These are phyloP conservation scores for Schrankia costaestrigalis DNA, from an alignment of 2,888 invertebrate species.

Conservation along the genomic window DNA sequence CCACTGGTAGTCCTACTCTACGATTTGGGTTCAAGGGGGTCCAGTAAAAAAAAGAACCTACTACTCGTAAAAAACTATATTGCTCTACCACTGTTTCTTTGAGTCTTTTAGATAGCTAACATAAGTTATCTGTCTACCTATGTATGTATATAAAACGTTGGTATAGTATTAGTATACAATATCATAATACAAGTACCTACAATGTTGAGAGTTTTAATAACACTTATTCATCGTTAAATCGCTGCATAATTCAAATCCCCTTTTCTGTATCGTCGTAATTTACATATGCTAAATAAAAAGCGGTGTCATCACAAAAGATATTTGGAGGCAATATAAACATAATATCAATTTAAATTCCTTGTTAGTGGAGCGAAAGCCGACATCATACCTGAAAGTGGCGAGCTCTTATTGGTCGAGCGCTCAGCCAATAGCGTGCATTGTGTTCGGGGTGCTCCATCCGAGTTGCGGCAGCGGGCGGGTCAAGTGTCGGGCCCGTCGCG, in stretches of 20 bases:
- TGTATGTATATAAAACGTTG: too few relatives aligned
- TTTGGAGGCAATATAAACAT: conserved; percentile 81
- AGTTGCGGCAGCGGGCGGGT: conserved; percentile 44
- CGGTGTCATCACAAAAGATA: conserved; percentile 81
- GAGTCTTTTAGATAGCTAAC: too few relatives aligned
- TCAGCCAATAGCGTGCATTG: conserved; percentile 50
- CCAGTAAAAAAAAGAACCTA: too few relatives aligned
- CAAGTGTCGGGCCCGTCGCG: conserved; percentile 47
- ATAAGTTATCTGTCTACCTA: too few relatives aligned
- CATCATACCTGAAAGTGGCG: conserved; percentile 72
- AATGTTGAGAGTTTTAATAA: conserved; percentile 64
- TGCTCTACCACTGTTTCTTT: too few relatives aligned
- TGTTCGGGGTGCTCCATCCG: conserved; percentile 34
- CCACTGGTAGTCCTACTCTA: too few relatives aligned
- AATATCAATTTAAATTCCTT: conserved; percentile 81
- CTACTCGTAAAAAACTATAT: too few relatives aligned
- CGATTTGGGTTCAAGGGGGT: too few relatives aligned
- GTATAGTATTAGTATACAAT: neutral
- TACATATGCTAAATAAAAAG: conserved; percentile 81
- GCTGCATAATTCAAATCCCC: conserved; percentile 77
- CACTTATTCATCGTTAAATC: conserved; percentile 67
- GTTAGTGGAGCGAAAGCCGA: conserved; percentile 81
- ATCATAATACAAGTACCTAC: conserved; percentile 21
- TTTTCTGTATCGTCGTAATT: conserved; percentile 77
- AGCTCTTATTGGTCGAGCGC: conserved; percentile 47